phyloP scores from a whole-genome alignment of 2,113 vertebrate species.

The Sminthopsis crassicaudata region DNA sequence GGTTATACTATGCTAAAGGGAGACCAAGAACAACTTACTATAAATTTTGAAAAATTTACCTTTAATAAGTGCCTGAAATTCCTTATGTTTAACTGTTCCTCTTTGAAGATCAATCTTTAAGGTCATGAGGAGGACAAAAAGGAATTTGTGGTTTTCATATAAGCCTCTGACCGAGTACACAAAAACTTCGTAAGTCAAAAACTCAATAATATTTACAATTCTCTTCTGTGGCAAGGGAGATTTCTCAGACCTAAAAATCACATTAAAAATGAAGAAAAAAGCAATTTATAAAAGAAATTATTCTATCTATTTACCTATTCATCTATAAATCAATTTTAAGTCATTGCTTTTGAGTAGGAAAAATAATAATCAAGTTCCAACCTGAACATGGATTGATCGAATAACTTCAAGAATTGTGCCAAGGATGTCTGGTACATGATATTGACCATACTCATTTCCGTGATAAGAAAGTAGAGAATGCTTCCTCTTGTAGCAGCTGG shows the following conservation, averaged over 20 bases:
- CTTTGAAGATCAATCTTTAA: constrained; percentile 87
- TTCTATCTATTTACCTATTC: not conserved
- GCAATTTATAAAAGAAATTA: not conserved
- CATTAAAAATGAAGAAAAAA: constrained; percentile 56
- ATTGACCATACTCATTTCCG: constrained; percentile 89
- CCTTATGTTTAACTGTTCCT: constrained; percentile 80
- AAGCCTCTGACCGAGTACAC: constrained; percentile 85
- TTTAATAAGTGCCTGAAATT: constrained; percentile 87
- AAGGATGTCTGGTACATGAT: constrained; percentile 89
- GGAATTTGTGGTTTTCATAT: constrained; percentile 87
- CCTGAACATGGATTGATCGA: constrained; percentile 87
- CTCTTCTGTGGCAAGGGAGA: constrained; percentile 86
- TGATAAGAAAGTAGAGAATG: constrained; percentile 89
- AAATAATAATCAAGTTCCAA: constrained; percentile 56
- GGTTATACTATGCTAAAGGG: not conserved
- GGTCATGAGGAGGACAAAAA: constrained; percentile 85
- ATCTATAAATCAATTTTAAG: constrained; percentile 20
- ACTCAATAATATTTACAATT: constrained; percentile 86
- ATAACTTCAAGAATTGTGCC: constrained; percentile 87
- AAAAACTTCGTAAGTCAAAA: constrained; percentile 83
- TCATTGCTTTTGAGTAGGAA: not conserved
- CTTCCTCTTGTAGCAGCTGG: constrained; percentile 87
- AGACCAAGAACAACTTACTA: not conserved
- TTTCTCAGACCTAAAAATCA: constrained; percentile 83
- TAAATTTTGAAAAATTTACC: constrained; percentile 67